phyloP scores from a whole-genome alignment of 1,140 invertebrate species.

The Cotesia typhae region DNA sequence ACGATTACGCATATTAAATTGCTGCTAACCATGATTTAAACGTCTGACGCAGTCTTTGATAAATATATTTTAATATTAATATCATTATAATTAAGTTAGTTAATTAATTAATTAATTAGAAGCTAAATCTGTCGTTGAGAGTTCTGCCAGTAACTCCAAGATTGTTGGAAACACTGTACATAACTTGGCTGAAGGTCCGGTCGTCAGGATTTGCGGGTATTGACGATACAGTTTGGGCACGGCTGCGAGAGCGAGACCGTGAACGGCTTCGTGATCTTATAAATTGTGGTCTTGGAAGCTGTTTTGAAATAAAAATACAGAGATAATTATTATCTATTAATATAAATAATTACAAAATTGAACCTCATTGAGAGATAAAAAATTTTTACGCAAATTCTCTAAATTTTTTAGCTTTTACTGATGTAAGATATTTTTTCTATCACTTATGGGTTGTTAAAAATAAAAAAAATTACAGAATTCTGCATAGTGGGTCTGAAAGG shows the following conservation, averaged over 20 bases:
- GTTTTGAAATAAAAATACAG: conserved; percentile 28
- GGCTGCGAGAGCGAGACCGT: conserved; percentile 58
- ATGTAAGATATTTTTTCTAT: neutral
- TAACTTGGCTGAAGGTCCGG: conserved; percentile 59
- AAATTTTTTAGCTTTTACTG: too few relatives aligned
- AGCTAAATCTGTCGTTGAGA: conserved; percentile 63
- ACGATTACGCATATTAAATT: too few relatives aligned
- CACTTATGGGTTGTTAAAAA: neutral
- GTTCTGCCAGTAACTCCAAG: conserved; percentile 59
- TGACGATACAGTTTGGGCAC: conserved; percentile 44
- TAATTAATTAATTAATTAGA: conserved; percentile 40
- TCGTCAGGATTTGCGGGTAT: conserved; percentile 51
- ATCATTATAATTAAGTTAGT: conserved; percentile 19
- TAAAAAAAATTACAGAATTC: conserved; percentile 36
- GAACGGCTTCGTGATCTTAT: conserved; percentile 47
- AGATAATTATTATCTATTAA: neutral
- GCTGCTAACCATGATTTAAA: conserved; percentile 5
- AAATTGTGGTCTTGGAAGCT: conserved; percentile 46
- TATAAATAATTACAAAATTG: neutral
- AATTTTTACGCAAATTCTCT: too few relatives aligned
- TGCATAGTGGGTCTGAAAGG: conserved; percentile 51
- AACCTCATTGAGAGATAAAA: neutral
- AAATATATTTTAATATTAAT: conserved; percentile 9
- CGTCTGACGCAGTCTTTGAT: conserved; percentile 45
- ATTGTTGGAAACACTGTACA: conserved; percentile 57